Evolutionary conservation across 2,113 vertebrate genomes (phyloP).

Genomic region (Vulpes ferrilata): DNA sequence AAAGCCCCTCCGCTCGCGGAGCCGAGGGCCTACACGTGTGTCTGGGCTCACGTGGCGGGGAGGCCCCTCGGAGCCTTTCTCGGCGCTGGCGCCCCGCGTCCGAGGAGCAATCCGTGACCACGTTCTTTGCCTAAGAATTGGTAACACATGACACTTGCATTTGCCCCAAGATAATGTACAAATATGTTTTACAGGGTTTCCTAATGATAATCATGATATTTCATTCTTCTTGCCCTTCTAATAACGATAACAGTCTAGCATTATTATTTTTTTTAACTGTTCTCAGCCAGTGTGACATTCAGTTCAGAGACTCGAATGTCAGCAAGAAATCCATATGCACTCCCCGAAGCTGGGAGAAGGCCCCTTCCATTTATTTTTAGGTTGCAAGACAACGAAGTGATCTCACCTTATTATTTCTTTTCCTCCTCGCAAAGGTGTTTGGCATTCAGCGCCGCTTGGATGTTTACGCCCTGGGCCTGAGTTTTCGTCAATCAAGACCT

Average conservation of each 20-base stretch:
- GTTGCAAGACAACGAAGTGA: conserved; percentile 79
- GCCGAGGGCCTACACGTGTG: too few relatives aligned
- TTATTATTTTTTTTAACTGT: conserved; percentile 74
- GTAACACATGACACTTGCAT: conserved; percentile 82
- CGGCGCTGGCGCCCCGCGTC: too few relatives aligned
- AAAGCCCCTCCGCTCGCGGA: not conserved
- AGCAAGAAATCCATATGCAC: conserved; percentile 87
- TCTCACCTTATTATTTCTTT: conserved; percentile 75
- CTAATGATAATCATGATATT: conserved; percentile 83
- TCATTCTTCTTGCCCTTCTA: conserved; percentile 85
- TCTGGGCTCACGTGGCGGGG: accelerated
- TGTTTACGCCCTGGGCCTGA: conserved; percentile 59
- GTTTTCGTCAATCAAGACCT: conserved; percentile 59
- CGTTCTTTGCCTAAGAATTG: conserved; percentile 80
- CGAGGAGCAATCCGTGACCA: conserved; percentile 41
- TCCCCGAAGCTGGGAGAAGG: conserved; percentile 73
- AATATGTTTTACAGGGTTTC: conserved; percentile 83
- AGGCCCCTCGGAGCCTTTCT: too few relatives aligned
- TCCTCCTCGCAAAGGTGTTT: conserved; percentile 69
- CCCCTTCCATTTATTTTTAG: conserved; percentile 86
- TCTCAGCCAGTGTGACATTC: conserved; percentile 87
- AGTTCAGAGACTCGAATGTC: conserved; percentile 87
- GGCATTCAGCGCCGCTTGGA: conserved; percentile 50
- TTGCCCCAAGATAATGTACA: conserved; percentile 84
- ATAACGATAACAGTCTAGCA: conserved; percentile 79